Evolutionary conservation across 2,797 vertebrate genomes (phyloP).

Genomic region (Calcarius lapponicus): DNA sequence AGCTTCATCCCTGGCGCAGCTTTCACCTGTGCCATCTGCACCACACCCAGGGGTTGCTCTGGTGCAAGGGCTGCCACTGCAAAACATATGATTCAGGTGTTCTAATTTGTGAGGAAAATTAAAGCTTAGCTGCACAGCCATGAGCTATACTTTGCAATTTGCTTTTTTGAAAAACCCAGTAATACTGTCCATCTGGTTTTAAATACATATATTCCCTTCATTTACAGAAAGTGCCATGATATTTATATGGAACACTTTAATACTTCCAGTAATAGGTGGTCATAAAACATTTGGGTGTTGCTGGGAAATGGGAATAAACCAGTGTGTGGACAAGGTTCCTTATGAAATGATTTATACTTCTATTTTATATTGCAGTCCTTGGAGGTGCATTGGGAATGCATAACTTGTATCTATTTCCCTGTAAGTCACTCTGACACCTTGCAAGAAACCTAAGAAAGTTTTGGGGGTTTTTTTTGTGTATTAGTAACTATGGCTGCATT

Average conservation of each 20-base stretch:
- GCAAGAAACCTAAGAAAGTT: not conserved
- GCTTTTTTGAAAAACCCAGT: not conserved
- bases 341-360: not conserved
- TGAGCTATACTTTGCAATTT: not conserved
- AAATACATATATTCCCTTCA: not conserved
- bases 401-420: not conserved
- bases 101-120: not conserved
- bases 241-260: not conserved
- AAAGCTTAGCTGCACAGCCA: not conserved
- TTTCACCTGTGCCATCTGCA: not conserved
- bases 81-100: not conserved
- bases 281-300: slow-evolving; percentile 6
- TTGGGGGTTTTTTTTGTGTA: not conserved
- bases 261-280: not conserved
- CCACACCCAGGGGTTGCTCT: not conserved
- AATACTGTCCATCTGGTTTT: not conserved
- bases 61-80: not conserved
- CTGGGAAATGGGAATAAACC: not conserved
- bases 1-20: not conserved
- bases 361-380: not conserved
- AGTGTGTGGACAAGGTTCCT: not conserved
- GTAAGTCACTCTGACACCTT: not conserved
- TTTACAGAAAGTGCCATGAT: not conserved
- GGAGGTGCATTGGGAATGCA: not conserved
- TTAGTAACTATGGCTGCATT: not conserved